Conservation (phyloP, 2,888 invertebrate genomes). For the Perizoma affinitatum region DNA sequence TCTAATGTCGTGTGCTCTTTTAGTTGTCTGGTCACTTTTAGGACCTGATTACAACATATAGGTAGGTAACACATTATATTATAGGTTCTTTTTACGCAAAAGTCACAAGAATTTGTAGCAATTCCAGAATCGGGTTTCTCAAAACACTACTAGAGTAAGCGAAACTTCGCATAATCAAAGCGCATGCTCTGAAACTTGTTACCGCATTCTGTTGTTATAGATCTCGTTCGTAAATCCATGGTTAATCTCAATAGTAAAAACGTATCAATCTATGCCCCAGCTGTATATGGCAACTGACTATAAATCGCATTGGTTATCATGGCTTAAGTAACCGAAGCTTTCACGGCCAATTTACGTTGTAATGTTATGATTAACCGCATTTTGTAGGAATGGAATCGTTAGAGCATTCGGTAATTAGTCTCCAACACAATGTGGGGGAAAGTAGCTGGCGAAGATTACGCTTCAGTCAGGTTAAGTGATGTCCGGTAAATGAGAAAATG, state of each 20-base stretch:
- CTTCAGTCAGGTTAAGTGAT: too few species aligned
- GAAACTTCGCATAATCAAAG: neutral
- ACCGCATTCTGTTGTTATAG: neutral
- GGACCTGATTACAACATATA: too few species aligned
- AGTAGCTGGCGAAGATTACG: neutral
- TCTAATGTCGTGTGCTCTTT: too few species aligned
- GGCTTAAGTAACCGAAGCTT: slow-evolving; percentile 41
- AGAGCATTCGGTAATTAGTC: slow-evolving; percentile 23
- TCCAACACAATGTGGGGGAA: slow-evolving; percentile 7
- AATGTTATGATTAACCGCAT: slow-evolving; percentile 47
- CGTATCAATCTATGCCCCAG: slow-evolving; percentile 22
- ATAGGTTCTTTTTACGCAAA: too few species aligned
- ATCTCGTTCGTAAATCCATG: neutral
- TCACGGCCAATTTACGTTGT: slow-evolving; percentile 51
- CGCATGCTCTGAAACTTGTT: neutral
- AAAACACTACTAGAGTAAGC: too few species aligned
- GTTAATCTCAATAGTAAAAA: slow-evolving; percentile 25
- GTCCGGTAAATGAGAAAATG: too few species aligned
- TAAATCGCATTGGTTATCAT: slow-evolving; percentile 46
- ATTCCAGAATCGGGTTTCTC: too few species aligned
- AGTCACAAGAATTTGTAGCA: too few species aligned
- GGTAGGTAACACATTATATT: too few species aligned
- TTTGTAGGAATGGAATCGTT: slow-evolving; percentile 24
- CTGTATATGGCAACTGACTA: slow-evolving; percentile 36
- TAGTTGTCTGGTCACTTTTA: too few species aligned